A percentile compares a stretch with the other conserved stretches of the same genome.
Conservation (phyloP, 2,113 vertebrate species). For the Xiphophorus hellerii region DNA sequence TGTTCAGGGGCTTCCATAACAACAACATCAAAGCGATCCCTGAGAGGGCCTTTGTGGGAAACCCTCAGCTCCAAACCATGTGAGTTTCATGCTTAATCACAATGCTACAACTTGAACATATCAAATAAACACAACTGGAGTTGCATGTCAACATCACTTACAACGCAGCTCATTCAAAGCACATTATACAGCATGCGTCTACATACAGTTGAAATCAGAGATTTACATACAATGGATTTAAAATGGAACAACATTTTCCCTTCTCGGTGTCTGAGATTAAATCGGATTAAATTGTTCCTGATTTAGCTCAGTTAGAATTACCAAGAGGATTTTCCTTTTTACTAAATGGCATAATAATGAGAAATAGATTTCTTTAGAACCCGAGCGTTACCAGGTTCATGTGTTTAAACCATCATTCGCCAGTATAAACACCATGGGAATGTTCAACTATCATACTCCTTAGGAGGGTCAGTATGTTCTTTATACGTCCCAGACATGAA, state of each 20-base stretch:
- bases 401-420: neutral
- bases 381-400: neutral
- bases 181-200: conserved; percentile 6
- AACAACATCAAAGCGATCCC: conserved; percentile 96
- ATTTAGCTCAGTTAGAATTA: neutral
- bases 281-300: neutral
- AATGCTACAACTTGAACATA: conserved; percentile 8
- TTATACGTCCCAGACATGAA: neutral
- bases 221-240: neutral
- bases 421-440: neutral
- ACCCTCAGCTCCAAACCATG: conserved; percentile 94
- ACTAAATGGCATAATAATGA: neutral
- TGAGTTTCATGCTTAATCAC: conserved; percentile 73
- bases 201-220: neutral
- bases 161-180: neutral
- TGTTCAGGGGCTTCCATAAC: conserved; percentile 93
- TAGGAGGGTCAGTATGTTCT: neutral
- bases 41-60: conserved; percentile 93
- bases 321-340: neutral
- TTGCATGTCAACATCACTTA: conserved; percentile 28
- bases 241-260: neutral
- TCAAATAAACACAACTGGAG: conserved; percentile 21
- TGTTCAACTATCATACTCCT: neutral
- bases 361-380: neutral
- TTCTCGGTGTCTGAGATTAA: neutral